These are phyloP conservation scores for Poecilia velifera DNA, from an alignment of 2,797 vertebrate species.

Conservation along the genomic window DNA sequence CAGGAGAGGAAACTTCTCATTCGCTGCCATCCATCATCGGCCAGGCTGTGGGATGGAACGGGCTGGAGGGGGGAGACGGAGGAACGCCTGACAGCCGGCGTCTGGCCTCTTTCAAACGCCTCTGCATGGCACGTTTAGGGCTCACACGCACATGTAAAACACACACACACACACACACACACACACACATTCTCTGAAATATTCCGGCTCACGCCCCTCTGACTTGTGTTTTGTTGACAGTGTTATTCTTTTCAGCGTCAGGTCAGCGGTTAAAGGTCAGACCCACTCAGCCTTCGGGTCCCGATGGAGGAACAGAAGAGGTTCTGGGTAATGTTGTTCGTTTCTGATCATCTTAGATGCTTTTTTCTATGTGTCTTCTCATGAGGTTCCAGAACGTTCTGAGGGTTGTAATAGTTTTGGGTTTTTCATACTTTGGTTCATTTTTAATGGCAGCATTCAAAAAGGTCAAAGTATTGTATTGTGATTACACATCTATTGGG, in stretches of 20 bases:
- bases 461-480: too few species aligned
- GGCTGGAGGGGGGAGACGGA: conserved; percentile 61
- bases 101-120: conserved; percentile 81
- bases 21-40: conserved; percentile 82
- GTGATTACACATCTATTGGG: too few species aligned
- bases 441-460: too few species aligned
- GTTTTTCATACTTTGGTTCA: too few species aligned
- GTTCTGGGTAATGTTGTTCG: not conserved
- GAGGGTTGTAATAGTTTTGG: too few species aligned
- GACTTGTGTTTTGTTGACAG: conserved; percentile 69
- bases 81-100: conserved; percentile 69
- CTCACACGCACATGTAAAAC: conserved; percentile 63
- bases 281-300: conserved; percentile 32
- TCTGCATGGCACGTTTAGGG: conserved; percentile 74
- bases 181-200: conserved; percentile 50
- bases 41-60: conserved; percentile 33
- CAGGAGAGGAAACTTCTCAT: conserved; percentile 83
- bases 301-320: conserved; percentile 3
- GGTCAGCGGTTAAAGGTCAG: conserved; percentile 50
- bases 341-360: conserved; percentile 25
- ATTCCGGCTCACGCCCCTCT: conserved; percentile 62
- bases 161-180: conserved; percentile 68
- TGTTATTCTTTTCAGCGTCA: conserved; percentile 71
- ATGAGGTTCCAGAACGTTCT: conserved; percentile 4
- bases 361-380: conserved; percentile 11